phyloP scores from a whole-genome alignment of 2,797 vertebrate genomes.

The Spinus olivaceus region DNA sequence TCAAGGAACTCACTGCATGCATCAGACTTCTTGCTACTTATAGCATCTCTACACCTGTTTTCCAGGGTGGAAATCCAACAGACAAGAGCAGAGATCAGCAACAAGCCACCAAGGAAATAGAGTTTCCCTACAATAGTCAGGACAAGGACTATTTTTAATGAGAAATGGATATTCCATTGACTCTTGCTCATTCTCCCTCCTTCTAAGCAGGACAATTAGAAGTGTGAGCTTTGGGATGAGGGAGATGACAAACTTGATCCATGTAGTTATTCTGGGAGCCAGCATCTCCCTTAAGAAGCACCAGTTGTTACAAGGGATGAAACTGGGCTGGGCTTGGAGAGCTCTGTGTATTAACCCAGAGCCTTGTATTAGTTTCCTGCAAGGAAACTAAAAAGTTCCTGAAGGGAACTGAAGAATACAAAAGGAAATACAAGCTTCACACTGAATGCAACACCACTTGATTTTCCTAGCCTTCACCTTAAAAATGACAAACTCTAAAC shows the following conservation, averaged over 20 bases:
- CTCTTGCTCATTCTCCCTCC: neutral
- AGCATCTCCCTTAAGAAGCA: neutral
- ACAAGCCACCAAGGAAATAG: neutral
- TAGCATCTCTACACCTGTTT: slow-evolving; percentile 62
- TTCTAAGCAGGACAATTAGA: neutral
- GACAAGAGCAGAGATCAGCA: neutral
- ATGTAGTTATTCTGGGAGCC: neutral
- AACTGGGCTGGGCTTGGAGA: neutral
- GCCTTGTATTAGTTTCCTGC: neutral
- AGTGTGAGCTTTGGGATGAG: neutral
- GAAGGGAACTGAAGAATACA: neutral
- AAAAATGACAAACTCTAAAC: neutral
- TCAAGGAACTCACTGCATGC: slow-evolving; percentile 49
- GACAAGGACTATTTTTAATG: neutral
- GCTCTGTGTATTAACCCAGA: neutral
- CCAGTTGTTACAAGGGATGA: neutral
- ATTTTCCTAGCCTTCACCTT: neutral
- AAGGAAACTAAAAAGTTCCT: neutral
- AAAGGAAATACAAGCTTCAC: neutral
- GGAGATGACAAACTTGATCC: neutral
- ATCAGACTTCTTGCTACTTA: slow-evolving; percentile 35
- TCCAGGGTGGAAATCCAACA: slow-evolving; percentile 18
- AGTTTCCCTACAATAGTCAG: neutral
- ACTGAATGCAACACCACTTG: neutral
- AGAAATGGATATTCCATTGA: neutral